These are phyloP conservation scores for Aculops lycopersici DNA, from an alignment of 1,140 invertebrate genomes.

Conservation along the genomic window DNA sequence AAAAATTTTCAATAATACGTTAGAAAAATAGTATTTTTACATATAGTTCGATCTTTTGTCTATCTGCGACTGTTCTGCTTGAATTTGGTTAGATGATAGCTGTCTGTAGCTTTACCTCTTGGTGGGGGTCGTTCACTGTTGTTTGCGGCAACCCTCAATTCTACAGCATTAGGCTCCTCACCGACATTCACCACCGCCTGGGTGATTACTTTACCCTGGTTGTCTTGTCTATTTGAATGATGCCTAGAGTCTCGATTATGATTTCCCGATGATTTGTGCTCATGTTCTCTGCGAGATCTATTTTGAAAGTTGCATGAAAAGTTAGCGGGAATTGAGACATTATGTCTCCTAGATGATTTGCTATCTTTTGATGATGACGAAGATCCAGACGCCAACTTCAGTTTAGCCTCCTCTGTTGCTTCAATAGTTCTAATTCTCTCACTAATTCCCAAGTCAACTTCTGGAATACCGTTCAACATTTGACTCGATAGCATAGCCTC, in stretches of 20 bases:
- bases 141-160: background rate
- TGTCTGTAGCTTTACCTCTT: background rate
- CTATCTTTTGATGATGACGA: background rate
- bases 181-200: background rate
- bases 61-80: background rate
- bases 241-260: background rate
- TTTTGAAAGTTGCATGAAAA: no score
- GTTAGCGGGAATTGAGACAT: slow-evolving; percentile 20
- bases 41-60: no score
- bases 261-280: background rate
- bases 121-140: background rate
- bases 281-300: no score
- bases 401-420: slow-evolving; percentile 83
- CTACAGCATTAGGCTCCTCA: background rate
- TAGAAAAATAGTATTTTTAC: no score
- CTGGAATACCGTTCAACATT: slow-evolving; percentile 98
- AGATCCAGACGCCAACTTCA: slow-evolving; percentile 29
- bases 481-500: slow-evolving; percentile 99
- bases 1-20: no score
- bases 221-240: background rate
- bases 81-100: background rate
- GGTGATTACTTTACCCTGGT: background rate
- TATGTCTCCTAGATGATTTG: background rate
- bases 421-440: slow-evolving; percentile 92
- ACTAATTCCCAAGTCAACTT: slow-evolving; percentile 94